Percentiles rank a stretch among this genome's conserved stretches.
phyloP scores from a whole-genome alignment of 2,113 vertebrate species.

The Calcarius ornatus region DNA sequence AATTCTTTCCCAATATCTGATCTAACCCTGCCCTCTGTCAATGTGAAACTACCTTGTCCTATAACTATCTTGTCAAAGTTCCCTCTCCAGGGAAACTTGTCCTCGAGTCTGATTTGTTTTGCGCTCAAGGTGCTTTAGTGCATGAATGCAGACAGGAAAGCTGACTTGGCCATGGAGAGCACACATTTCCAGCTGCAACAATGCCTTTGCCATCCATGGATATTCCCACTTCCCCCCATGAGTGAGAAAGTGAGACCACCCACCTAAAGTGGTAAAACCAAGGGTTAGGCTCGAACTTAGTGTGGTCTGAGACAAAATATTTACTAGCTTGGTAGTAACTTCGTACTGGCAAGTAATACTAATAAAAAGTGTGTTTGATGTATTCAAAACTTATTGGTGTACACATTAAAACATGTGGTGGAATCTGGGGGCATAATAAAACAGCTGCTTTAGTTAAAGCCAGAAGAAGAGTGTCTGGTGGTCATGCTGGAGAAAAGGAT shows the following conservation, averaged over 20 bases:
- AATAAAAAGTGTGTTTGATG: constrained; percentile 36
- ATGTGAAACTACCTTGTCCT: neutral
- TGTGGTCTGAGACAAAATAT: constrained; percentile 21
- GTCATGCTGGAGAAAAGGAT: neutral
- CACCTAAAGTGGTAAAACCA: neutral
- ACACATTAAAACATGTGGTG: neutral
- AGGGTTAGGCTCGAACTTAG: neutral
- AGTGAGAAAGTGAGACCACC: neutral
- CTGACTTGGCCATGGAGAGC: neutral
- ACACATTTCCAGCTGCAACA: neutral
- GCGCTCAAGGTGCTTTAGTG: neutral
- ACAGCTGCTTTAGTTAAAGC: neutral
- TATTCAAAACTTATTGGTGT: neutral
- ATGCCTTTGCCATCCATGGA: neutral
- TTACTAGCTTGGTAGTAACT: constrained; percentile 32
- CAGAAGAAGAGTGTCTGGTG: neutral
- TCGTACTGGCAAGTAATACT: neutral
- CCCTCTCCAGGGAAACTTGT: neutral
- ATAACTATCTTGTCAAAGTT: neutral
- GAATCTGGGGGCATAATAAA: constrained; percentile 24
- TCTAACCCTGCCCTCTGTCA: no score
- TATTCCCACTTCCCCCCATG: rapidly evolving
- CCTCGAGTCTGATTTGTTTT: neutral
- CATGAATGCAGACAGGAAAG: neutral
- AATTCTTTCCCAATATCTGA: neutral